Evolutionary conservation across 2,797 vertebrate species (phyloP), one percentile per base, ranked within the genome.

Genomic region (Aulostomus chinensis): DNA sequence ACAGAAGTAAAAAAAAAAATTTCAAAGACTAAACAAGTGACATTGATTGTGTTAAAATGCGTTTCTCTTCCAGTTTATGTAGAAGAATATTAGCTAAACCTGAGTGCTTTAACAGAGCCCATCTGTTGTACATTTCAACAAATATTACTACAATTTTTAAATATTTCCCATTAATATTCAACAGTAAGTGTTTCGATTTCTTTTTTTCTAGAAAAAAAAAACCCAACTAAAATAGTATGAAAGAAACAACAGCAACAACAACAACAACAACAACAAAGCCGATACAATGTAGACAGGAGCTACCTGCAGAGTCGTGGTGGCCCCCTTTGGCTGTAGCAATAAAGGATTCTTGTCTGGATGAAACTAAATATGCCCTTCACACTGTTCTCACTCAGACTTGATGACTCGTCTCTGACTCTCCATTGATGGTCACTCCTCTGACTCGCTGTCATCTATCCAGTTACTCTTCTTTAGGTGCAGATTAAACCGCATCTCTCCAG

Each of bases 61-160:
- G 62, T 72, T 59, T 45, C 46, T 78, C 57, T 68, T 84, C 59
- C 66, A 71, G 68, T 78, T 68, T 36, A 38, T 32, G 21, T 61
- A 63, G 46, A 68, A 73, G 56, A 80, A 75, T 58, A 64, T 61
- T 37, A 63, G 68, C 76, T 58, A 74, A 86, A 82, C 90, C 89
- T 90, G 89, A 91, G 88, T 73, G 70, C 51, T 73, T 76, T 57
- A 70, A 83, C 57, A 63, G 83, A 83, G 68, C 68, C 80, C 72
- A 71, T 76, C 58, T 81, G 76, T 81, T 73, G 49, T 57, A 57
- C 30, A 59, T 64, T 68, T 26, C 25, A 80, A 71, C 58, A 76
- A 84, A 56, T 66, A 68, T 33, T 58, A 65, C 45, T 61, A 49
- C 5, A 38, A 33, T 31, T 33, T 51, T 74, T 71, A 65, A 72